Evolutionary conservation across 1,140 invertebrate species (phyloP).

Genomic region (Drosophila melanogaster): DNA sequence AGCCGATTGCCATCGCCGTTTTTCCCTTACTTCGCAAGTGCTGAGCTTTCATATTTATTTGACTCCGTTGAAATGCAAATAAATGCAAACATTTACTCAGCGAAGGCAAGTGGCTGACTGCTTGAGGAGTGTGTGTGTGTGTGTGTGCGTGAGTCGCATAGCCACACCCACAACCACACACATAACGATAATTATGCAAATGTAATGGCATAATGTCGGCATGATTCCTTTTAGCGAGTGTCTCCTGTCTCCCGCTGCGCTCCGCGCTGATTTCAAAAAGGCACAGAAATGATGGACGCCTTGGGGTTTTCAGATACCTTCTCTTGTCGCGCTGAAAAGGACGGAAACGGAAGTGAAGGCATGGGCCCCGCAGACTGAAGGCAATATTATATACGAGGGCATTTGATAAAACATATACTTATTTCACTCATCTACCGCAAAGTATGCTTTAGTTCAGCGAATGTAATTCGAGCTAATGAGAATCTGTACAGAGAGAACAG

Average conservation of each 20-base stretch:
- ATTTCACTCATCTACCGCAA: too few species aligned
- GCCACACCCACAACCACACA: slow-evolving; percentile 20
- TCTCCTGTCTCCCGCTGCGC: slow-evolving; percentile 46
- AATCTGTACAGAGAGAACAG: too few species aligned
- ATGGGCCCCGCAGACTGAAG: neutral
- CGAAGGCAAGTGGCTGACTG: slow-evolving; percentile 27
- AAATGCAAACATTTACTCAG: slow-evolving; percentile 57
- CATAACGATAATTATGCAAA: slow-evolving; percentile 78
- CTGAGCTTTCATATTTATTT: slow-evolving; percentile 53
- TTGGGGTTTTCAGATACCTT: slow-evolving; percentile 51
- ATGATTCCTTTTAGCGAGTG: slow-evolving; percentile 66
- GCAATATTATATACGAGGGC: slow-evolving; percentile 34
- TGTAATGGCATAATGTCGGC: slow-evolving; percentile 74
- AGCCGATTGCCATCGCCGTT: neutral
- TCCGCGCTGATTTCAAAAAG: slow-evolving; percentile 66
- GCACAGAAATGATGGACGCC: slow-evolving; percentile 71
- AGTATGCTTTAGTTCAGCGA: too few species aligned
- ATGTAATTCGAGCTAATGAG: too few species aligned
- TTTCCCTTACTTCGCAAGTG: slow-evolving; percentile 9
- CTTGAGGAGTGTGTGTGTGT: too few species aligned
- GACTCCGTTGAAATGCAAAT: slow-evolving; percentile 73
- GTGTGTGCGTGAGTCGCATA: slow-evolving; percentile 4
- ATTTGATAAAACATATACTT: too few species aligned
- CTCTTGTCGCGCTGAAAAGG: slow-evolving; percentile 5
- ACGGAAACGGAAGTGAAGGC: slow-evolving; percentile 1